Conservation (phyloP, 2,113 vertebrate genomes). For the Patagioenas fasciata region DNA sequence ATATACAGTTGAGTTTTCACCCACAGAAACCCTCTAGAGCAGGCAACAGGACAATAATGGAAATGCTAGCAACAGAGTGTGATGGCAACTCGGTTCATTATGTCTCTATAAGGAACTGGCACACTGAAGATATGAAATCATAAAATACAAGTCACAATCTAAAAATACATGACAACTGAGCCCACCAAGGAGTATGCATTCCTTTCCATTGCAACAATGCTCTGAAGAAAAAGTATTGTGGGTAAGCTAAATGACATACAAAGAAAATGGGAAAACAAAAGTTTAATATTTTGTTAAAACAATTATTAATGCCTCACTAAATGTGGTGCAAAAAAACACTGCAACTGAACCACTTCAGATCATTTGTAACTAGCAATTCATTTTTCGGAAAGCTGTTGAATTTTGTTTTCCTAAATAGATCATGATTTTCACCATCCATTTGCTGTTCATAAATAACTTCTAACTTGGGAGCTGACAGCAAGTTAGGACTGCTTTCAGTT, state of each 20-base stretch:
- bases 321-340: not conserved
- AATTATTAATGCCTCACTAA: not conserved
- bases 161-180: conserved; percentile 38
- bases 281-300: not conserved
- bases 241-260: conserved; percentile 42
- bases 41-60: not conserved
- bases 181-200: conserved; percentile 23
- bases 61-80: not conserved
- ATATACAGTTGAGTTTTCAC: not conserved
- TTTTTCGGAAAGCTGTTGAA: not conserved
- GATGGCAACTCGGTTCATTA: not conserved
- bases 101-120: conserved; percentile 59
- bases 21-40: not conserved
- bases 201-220: conserved; percentile 57
- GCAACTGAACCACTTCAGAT: not conserved
- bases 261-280: conserved; percentile 24
- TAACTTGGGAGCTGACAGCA: not conserved
- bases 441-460: not conserved
- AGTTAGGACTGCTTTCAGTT: not conserved
- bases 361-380: not conserved
- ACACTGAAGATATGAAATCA: not conserved
- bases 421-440: not conserved
- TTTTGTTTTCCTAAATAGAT: not conserved
- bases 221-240: conserved; percentile 12
- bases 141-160: conserved; percentile 14